Evolutionary conservation across 2,888 invertebrate genomes (phyloP), one percentile per base, ranked within the genome.

Genomic region (Cecidostiba fungosa): DNA sequence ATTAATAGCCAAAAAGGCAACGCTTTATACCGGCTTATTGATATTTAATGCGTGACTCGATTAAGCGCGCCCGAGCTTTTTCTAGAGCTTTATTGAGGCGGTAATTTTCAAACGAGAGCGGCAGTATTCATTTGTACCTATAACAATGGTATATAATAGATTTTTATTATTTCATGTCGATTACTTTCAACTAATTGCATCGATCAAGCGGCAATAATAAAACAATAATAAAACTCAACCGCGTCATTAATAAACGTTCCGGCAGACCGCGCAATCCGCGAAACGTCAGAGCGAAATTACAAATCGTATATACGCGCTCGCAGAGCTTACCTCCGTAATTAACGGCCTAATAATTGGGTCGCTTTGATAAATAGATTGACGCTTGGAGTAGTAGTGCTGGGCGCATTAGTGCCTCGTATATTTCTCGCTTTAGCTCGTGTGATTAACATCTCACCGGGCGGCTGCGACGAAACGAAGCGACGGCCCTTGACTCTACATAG

Each of bases 331-430:
- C 3, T 23, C 79, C 78, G 84, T 87, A 89, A 89, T 88, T 89
- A 87, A 87, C 83, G 88, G 81, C 2, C 2, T 87, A 89, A 91
- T 91, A 91, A 91, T 91, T 89, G 88, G 88, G 85, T 87, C 87
- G 88, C 88, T 89, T 89, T 90, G 90, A 90, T 90, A 89, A 90
- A 90, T 90, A 89, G 90, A 90, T 91, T 87, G 90, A 90, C 89
- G 87, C 88, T 84, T 77, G 87, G 32, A n/a, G n/a, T n/a, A n/a
- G 8, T 59, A 59, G 54, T 19, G n/a, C 19, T 5, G 59, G 5
- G 85, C 81, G 86, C 88, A 89, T 89, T 90, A 89, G 88, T 89
- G 86, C 86, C 87, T 87, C 87, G 87, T 89, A 89, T 88, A 90
- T 90, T 90, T 89, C 88, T 88, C 86, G 88, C 89, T 89, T 90